Base-by-base conservation (phyloP, 1,140 invertebrate species). In the Melitaea cinxia region DNA sequence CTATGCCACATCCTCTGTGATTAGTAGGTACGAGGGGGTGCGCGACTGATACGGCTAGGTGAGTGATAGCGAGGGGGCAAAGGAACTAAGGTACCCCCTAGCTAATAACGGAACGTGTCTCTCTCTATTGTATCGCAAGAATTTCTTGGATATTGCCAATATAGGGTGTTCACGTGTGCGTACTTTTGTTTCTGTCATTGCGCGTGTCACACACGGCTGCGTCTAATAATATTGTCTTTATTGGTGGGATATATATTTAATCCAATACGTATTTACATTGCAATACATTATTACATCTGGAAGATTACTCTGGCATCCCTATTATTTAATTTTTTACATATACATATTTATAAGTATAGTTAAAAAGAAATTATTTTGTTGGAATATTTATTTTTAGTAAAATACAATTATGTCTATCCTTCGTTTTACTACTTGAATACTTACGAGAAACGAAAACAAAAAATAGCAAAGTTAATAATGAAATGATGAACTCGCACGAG, bases 141-240 rank as follows among this genome's bases (percentile, higher is more conserved):
- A 83, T 87, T 82, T 82, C 88, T 87, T 88, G 78, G 84, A 89
- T 91, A 91, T 91, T 91, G 86, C 78, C 88, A 89, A 91, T 91
- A 89, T 82, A 79, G 78, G 62, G 73, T 80, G 85, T 76, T 83
- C 83, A 80, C 79, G 80, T 83, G 86, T 78, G 77, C 72, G 66
- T 70, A 77, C 77, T 86, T 87, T 89, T 88, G 85, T 89, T 83
- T 88, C 80, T 83, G 72, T 80, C 76, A 81, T 70, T 77, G 75
- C 66, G 47, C 45, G 63, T 58, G 56, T 58, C 56, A 28, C 62
- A 47, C 47, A 69, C 64, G 52, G 30, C 47, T 67, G 54, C 62
- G 17, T 70, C 56, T 73, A 54, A 72, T 72, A 61, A 61, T 68
- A 72, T 68, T 72, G 70, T 65, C 57, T 65, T 68, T 66, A 65